Evolutionary conservation across 2,113 vertebrate genomes (phyloP).

Genomic region (Scatophagus argus): DNA sequence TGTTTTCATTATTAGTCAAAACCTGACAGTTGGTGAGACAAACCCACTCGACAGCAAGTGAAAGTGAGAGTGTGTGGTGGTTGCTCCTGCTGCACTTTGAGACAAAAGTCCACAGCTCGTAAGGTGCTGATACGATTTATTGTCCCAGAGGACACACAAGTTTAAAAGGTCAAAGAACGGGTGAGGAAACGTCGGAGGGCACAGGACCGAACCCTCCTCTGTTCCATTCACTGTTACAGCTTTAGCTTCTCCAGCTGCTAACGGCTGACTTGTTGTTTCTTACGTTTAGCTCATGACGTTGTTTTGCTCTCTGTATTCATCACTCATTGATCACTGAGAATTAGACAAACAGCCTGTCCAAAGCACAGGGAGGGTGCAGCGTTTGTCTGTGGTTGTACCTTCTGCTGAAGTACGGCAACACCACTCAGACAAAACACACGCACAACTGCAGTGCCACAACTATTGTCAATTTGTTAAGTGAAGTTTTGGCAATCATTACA

Average conservation of each 20-base stretch:
- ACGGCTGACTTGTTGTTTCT: neutral
- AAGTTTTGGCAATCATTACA: too few species aligned
- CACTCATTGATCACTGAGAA: neutral
- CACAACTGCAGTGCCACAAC: too few species aligned
- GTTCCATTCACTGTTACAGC: too few species aligned
- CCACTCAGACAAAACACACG: too few species aligned
- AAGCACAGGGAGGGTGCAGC: too few species aligned
- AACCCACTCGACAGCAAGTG: neutral
- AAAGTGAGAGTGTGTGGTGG: constrained; percentile 7
- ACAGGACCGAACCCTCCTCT: neutral
- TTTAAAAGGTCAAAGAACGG: neutral
- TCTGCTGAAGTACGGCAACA: too few species aligned
- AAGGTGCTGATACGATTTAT: too few species aligned
- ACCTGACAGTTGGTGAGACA: neutral
- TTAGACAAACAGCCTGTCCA: neutral
- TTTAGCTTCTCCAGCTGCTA: too few species aligned
- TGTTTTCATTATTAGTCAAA: too few species aligned
- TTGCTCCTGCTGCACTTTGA: neutral
- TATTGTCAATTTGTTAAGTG: too few species aligned
- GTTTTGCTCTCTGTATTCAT: neutral
- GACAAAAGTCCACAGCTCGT: neutral
- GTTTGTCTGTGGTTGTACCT: too few species aligned
- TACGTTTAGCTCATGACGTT: neutral
- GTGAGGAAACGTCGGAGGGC: neutral
- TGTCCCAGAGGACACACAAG: neutral